Conservation (phyloP, 2,797 vertebrate genomes). For the Onychomys leucogaster region DNA sequence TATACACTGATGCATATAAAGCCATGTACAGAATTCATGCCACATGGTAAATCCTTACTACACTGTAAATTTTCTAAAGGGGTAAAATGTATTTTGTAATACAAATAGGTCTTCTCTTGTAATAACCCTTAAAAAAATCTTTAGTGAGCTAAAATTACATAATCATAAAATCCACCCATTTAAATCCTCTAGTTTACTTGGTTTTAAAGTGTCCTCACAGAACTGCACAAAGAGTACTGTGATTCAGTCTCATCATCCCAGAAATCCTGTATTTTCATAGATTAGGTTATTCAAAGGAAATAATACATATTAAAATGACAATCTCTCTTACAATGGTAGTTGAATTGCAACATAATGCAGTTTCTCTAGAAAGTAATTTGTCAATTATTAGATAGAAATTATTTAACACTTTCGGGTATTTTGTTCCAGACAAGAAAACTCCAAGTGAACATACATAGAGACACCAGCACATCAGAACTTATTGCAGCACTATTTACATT, state of each 20-base stretch:
- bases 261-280: conserved; percentile 37
- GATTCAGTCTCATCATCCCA: neutral
- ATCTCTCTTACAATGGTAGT: neutral
- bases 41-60: neutral
- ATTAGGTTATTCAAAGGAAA: conserved; percentile 32
- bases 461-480: neutral
- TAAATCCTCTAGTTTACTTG: neutral
- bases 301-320: neutral
- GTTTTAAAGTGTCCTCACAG: neutral
- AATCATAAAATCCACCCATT: neutral
- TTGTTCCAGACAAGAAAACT: conserved; percentile 33
- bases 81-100: neutral
- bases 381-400: conserved; percentile 16
- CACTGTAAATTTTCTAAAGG: neutral
- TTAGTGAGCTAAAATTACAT: neutral
- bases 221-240: neutral
- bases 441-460: neutral
- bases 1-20: neutral
- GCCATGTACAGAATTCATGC: neutral
- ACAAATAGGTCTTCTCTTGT: neutral
- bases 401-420: neutral
- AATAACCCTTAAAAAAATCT: neutral
- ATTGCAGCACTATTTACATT: neutral
- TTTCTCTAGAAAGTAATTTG: conserved; percentile 17
- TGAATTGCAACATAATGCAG: neutral